These are phyloP conservation scores for Phenacoccus solenopsis DNA, from an alignment of 1,140 invertebrate species.

Conservation along the genomic window DNA sequence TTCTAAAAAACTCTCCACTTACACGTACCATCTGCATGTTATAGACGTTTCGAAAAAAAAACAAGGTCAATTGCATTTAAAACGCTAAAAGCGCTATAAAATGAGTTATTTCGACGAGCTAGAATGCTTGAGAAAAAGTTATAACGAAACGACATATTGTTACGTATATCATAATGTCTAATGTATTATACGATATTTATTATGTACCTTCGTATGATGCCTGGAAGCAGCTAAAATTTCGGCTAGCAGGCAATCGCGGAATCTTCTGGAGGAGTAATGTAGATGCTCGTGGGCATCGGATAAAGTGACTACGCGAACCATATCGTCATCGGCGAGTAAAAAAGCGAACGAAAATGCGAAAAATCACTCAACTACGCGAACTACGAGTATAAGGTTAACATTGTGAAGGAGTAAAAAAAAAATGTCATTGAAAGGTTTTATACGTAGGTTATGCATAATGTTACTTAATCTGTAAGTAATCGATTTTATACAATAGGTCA, in stretches of 20 bases:
- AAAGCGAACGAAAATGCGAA: neutral
- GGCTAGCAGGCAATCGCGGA: constrained; percentile 26
- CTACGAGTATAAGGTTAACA: neutral
- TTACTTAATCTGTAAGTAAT: neutral
- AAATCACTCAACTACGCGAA: neutral
- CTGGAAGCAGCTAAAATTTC: constrained; percentile 16
- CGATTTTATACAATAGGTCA: neutral
- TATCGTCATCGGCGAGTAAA: constrained; percentile 8
- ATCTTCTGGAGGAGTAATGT: constrained; percentile 29
- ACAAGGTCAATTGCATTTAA: neutral
- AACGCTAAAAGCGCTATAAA: too few species aligned
- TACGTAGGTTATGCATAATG: neutral
- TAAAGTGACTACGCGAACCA: constrained; percentile 28
- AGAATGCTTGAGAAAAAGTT: neutral
- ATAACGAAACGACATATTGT: too few species aligned
- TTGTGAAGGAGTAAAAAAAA: too few species aligned
- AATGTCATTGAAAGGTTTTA: neutral
- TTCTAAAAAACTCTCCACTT: too few species aligned
- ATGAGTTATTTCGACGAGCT: neutral
- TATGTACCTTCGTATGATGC: neutral
- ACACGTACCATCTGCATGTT: too few species aligned
- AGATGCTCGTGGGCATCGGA: constrained; percentile 30
- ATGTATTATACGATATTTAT: neutral
- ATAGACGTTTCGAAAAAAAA: too few species aligned
- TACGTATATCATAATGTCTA: too few species aligned